Conservation (phyloP, 1,140 invertebrate genomes). For the Magallana ariakensis region DNA sequence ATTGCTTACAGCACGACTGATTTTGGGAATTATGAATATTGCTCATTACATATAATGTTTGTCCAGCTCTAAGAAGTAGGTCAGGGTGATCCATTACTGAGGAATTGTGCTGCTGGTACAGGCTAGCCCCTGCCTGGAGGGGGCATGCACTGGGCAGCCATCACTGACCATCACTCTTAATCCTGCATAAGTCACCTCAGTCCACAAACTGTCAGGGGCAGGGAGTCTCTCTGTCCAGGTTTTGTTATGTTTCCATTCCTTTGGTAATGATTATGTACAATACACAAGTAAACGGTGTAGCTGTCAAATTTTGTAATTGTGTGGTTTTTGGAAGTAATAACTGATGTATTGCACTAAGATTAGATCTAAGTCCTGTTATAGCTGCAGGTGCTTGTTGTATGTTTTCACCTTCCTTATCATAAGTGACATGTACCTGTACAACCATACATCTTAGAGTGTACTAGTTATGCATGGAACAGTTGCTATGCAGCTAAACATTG, state of each 20-base stretch:
- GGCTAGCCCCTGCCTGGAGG: neutral
- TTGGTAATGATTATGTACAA: constrained; percentile 3
- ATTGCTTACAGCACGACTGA: too few species aligned
- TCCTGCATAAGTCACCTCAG: neutral
- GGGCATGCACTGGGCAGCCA: neutral
- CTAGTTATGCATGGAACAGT: neutral
- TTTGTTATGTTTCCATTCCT: neutral
- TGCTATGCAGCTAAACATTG: constrained; percentile 15
- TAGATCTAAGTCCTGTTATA: neutral
- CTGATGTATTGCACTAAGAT: neutral
- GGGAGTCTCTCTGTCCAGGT: neutral
- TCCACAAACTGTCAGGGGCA: neutral
- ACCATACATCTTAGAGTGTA: neutral
- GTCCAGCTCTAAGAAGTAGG: neutral
- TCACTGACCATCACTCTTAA: constrained; percentile 23
- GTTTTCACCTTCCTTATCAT: constrained; percentile 3
- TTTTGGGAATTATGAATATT: too few species aligned
- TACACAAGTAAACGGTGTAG: neutral
- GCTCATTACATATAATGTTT: neutral
- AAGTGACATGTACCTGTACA: neutral
- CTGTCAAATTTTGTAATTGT: neutral
- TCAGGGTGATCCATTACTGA: neutral
- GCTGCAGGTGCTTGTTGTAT: neutral
- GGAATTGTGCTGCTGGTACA: neutral
- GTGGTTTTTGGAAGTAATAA: neutral